Base-by-base conservation (phyloP, 1,140 invertebrate species). In the Lanistes nyassanus region DNA sequence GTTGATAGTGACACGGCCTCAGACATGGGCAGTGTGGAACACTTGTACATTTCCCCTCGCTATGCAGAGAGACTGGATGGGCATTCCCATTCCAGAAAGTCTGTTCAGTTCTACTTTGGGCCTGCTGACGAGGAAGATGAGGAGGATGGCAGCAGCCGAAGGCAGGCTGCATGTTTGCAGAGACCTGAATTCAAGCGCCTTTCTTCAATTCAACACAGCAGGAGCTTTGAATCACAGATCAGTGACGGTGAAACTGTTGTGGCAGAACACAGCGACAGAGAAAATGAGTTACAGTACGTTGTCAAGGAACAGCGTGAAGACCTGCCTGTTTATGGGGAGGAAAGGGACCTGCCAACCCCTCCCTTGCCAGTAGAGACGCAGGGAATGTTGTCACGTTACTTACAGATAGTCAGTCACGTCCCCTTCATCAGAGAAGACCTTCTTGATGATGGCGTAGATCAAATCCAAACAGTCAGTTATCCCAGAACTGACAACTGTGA, bases 321-420 rank as follows among this genome's bases (percentile, higher is more conserved):
- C 31, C 34, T 68, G 29, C 67, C 70, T 0, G 19, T 58, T 13
- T 79, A 74, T 60, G 39, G 69, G 53, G 31, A 67, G 4, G 68
- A 73, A n/a, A 37, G 37, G 23, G 53, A 65, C 23, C 51, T 67
- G 0, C 21, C 60, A 21, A 51, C 75, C 23, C 75, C 51, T 26
- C 60, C 75, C 6, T 62, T 76, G 21, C 80, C 77, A 5, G 16
- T 23, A 29, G 75, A 78, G 58, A 70, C 55, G 29, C 60, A 64
- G 3, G 73, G 76, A 7, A 81, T 81, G 80, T 65, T 81, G 37
- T 65, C 68, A 13, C 72, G 77, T 21, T 79, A 79, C 71, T 69
- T 80, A 34, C 66, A 74, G 36, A 71, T 42, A 29, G 67, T 76
- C 51, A 62, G 70, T 29, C 67, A 77, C 37, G 55, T 74, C 31